phyloP scores from a whole-genome alignment of 2,888 invertebrate species.

The Plebejus argus region DNA sequence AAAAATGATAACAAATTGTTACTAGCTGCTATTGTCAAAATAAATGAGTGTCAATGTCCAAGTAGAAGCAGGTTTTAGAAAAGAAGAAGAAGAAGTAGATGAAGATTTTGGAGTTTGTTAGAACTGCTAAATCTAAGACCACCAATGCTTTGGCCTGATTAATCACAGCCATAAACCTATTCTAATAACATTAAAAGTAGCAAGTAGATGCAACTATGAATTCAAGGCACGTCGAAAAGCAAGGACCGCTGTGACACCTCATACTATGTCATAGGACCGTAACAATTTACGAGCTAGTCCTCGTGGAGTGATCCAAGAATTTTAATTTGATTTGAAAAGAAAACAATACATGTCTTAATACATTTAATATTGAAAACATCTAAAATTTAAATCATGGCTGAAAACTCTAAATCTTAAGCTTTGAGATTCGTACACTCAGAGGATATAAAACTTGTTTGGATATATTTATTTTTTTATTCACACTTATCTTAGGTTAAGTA shows the following conservation, averaged over 20 bases:
- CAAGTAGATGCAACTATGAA: constrained; percentile 44
- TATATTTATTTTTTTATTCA: background rate
- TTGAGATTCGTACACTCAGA: background rate
- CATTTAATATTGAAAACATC: background rate
- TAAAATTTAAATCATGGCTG: background rate
- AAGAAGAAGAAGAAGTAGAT: too few relatives aligned
- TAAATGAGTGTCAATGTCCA: background rate
- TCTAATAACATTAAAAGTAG: constrained; percentile 24
- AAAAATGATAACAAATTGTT: background rate
- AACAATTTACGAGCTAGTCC: constrained; percentile 59
- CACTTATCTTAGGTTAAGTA: background rate
- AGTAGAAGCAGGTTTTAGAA: constrained; percentile 27
- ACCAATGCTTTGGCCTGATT: background rate
- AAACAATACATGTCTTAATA: background rate
- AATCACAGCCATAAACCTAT: background rate
- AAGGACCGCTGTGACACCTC: constrained; percentile 64
- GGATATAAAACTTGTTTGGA: background rate
- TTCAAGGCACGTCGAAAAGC: constrained; percentile 68
- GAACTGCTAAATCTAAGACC: background rate
- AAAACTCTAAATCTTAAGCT: background rate
- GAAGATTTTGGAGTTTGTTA: background rate
- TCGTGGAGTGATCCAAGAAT: constrained; percentile 46
- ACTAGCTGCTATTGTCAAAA: background rate
- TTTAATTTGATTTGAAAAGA: constrained; percentile 30
- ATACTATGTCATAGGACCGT: constrained; percentile 60